Percentiles rank a stretch among this genome's conserved stretches.
These are phyloP conservation scores for Epizoanthus scotinus DNA, from an alignment of 92 coral and sea anemone species.

Conservation along the genomic window DNA sequence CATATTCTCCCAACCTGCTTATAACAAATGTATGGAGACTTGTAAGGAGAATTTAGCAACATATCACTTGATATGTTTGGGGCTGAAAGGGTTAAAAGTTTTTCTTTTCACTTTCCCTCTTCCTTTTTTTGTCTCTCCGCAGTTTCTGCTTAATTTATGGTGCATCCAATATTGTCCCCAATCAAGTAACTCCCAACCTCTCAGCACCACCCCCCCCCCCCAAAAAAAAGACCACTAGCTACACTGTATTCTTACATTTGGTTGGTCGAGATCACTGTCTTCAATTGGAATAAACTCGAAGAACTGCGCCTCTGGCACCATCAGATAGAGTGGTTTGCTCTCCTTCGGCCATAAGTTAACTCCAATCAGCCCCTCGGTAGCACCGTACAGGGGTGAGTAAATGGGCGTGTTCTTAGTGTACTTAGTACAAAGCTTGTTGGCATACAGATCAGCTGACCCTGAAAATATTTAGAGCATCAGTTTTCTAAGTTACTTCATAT, in stretches of 20 bases:
- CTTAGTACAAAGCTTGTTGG: slow-evolving; percentile 37
- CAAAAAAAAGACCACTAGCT: no score
- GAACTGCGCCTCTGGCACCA: slow-evolving; percentile 55
- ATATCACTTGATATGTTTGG: no score
- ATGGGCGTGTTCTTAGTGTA: slow-evolving; percentile 47
- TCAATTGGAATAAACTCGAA: slow-evolving; percentile 57
- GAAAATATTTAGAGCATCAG: background rate
- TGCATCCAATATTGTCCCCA: no score
- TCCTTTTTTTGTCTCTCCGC: no score
- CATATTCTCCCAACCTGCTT: no score
- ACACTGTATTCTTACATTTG: slow-evolving; percentile 14
- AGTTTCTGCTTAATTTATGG: no score
- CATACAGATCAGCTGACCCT: slow-evolving; percentile 57
- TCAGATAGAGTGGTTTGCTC: slow-evolving; percentile 37
- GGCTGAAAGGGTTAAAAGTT: no score
- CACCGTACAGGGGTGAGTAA: slow-evolving; percentile 58
- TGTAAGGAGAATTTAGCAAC: no score
- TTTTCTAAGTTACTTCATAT: background rate
- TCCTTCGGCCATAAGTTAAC: slow-evolving; percentile 60
- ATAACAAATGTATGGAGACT: no score
- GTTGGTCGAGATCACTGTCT: slow-evolving; percentile 50
- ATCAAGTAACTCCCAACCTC: no score
- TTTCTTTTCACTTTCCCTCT: no score
- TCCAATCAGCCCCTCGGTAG: slow-evolving; percentile 58
- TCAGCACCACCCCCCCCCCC: no score